Evolutionary conservation across 1,140 invertebrate species (phyloP), one percentile per base, ranked within the genome.

Genomic region (Brachionus calyciflorus): DNA sequence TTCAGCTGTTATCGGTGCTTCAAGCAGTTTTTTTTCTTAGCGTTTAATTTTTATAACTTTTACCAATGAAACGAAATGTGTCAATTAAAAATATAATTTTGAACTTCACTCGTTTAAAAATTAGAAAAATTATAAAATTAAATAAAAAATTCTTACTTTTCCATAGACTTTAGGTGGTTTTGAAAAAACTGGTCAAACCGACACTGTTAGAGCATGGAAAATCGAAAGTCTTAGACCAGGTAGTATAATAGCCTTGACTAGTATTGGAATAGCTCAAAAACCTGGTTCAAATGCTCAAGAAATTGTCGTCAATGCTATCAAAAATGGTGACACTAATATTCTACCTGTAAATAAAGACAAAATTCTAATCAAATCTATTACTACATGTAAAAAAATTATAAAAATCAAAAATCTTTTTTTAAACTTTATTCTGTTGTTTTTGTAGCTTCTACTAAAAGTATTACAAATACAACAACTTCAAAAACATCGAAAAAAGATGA

Each of bases 241-340:
- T n/a, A 60, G 55, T 17, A 37, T 60, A 37, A n/a, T 60, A 1
- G 55, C 55, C n/a, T 33, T 60, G 55, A 60, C 55, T 7, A 60
- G 55, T 60, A 3, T 60, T 17, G 30, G 30, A 7, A n/a, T 60
- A 19, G 30, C 33, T 7, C 3, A 1, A 17, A 14, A 3, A 17
- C 33, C 14, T 5, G 17, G 37, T 17, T 28, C n/a, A 17, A 28
- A 60, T 37, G 37, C 19, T 12, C 14, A 37, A 37, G 55, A 37
- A n/a, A 9, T 60, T 37, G 33, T 60, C 6, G 19, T 7, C n/a
- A 60, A 41, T 19, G 37, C 30, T 33, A 28, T 60, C n/a, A 33
- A 60, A 40, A 37, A 17, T 21, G 55, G 55, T 37, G 33, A 60
- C n/a, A 33, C 30, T 19, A n/a, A n/a, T 9, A 60, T 60, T 7